phyloP scores from a whole-genome alignment of 2,888 invertebrate genomes.

The Drosophila neutralis region DNA sequence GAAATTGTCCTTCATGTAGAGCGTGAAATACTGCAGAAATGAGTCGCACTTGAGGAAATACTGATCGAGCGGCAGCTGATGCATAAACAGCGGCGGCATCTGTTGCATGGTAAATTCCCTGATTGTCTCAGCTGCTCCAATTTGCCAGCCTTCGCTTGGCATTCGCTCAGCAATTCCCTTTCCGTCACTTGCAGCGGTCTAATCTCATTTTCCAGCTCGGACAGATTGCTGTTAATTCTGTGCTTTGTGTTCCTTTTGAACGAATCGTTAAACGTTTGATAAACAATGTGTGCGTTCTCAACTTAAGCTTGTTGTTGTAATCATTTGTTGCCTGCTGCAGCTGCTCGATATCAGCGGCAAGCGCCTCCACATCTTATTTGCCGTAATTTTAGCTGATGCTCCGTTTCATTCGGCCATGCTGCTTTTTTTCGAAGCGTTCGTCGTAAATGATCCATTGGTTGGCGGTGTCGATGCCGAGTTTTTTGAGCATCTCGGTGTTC shows the following conservation, averaged over 20 bases:
- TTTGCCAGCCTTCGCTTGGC: slow-evolving; percentile 67
- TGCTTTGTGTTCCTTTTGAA: slow-evolving; percentile 56
- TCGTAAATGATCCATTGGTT: slow-evolving; percentile 84
- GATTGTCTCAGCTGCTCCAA: slow-evolving; percentile 79
- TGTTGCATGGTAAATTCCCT: slow-evolving; percentile 59
- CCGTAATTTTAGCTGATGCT: too few species aligned
- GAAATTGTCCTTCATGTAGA: slow-evolving; percentile 83
- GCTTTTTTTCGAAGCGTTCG: slow-evolving; percentile 63
- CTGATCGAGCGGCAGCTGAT: slow-evolving; percentile 82
- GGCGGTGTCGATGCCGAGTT: slow-evolving; percentile 81
- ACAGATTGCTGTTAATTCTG: slow-evolving; percentile 59
- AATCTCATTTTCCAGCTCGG: slow-evolving; percentile 64
- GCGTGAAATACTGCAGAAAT: slow-evolving; percentile 80
- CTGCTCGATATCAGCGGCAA: too few species aligned
- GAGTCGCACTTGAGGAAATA: slow-evolving; percentile 83
- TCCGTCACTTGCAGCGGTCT: slow-evolving; percentile 61
- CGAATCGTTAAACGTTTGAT: too few species aligned
- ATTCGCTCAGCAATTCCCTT: slow-evolving; percentile 50
- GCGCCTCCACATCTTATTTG: too few species aligned
- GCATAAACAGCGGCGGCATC: slow-evolving; percentile 71
- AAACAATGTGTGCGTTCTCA: background rate
- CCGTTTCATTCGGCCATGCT: too few species aligned
- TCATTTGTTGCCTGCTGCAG: slow-evolving; percentile 19
- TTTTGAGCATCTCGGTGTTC: slow-evolving; percentile 81
- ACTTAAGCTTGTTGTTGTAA: slow-evolving; percentile 38